Evolutionary conservation across 2,888 invertebrate species (phyloP).

Genomic region (Philopedon plagiatum): DNA sequence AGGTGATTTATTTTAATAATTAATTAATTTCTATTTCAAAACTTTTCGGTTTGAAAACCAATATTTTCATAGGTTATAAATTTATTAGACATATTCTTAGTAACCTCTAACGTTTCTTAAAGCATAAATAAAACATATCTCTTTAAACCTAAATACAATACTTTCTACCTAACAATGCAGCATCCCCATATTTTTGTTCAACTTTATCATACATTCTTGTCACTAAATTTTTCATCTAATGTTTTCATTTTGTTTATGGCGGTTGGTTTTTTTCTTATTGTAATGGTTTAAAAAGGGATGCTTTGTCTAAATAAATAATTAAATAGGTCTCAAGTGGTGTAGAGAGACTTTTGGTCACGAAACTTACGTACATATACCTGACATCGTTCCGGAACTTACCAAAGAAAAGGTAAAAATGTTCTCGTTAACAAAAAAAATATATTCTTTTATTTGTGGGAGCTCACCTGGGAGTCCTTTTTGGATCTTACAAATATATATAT

Average conservation of each 20-base stretch:
- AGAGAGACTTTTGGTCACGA: slow-evolving; percentile 40
- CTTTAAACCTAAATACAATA: background rate
- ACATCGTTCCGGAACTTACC: slow-evolving; percentile 2
- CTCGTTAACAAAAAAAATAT: too few relatives aligned
- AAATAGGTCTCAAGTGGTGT: slow-evolving; percentile 35
- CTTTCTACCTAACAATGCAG: background rate
- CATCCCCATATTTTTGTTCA: slow-evolving; percentile 27
- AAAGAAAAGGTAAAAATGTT: background rate
- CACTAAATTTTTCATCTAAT: slow-evolving; percentile 45
- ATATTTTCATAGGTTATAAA: background rate
- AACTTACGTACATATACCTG: slow-evolving; percentile 12
- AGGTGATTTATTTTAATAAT: too few relatives aligned
- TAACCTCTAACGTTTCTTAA: background rate
- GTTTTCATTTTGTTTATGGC: slow-evolving; percentile 49
- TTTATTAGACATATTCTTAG: background rate
- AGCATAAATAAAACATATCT: slow-evolving; percentile 1
- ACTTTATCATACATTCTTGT: slow-evolving; percentile 38
- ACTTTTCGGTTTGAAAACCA: background rate
- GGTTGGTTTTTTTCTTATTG: slow-evolving; percentile 50
- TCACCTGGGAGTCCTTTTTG: too few relatives aligned
- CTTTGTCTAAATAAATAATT: slow-evolving; percentile 44
- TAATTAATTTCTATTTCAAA: too few relatives aligned
- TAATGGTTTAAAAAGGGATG: slow-evolving; percentile 45
- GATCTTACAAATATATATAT: too few relatives aligned
- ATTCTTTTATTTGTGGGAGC: too few relatives aligned